These are phyloP conservation scores for Eurystomus glaucurus DNA, from an alignment of 2,797 vertebrate genomes.

Conservation along the genomic window DNA sequence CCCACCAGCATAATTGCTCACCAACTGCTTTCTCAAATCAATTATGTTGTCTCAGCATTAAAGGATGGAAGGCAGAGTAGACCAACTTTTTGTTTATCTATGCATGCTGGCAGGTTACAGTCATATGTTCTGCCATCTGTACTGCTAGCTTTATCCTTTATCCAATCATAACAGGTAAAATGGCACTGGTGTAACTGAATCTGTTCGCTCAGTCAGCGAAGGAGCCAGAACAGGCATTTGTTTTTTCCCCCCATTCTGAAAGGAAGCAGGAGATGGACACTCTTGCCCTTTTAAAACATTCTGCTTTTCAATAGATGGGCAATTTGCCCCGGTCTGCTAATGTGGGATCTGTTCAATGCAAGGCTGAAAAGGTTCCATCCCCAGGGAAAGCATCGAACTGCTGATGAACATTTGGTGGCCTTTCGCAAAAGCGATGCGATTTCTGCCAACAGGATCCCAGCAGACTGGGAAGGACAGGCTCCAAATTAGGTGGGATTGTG, in stretches of 20 bases:
- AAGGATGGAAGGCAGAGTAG: constrained; percentile 50
- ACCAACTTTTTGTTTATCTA: constrained; percentile 72
- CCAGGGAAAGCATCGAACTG: constrained; percentile 66
- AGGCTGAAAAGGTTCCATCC: constrained; percentile 81
- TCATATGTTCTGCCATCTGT: constrained; percentile 75
- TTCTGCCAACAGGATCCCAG: constrained; percentile 74
- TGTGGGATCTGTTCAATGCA: constrained; percentile 71
- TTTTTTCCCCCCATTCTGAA: background rate
- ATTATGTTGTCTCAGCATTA: constrained; percentile 68
- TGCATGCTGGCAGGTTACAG: constrained; percentile 67
- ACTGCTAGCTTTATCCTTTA: constrained; percentile 50
- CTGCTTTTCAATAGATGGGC: constrained; percentile 62
- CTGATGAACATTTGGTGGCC: constrained; percentile 81
- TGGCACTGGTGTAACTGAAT: constrained; percentile 44
- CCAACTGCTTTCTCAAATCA: constrained; percentile 71
- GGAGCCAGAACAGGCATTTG: constrained; percentile 33
- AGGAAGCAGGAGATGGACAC: constrained; percentile 65
- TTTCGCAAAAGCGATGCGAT: constrained; percentile 64
- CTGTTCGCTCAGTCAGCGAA: constrained; percentile 6
- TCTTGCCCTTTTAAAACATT: constrained; percentile 75
- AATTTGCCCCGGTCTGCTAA: constrained; percentile 72
- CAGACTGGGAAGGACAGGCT: constrained; percentile 59
- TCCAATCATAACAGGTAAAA: constrained; percentile 67
- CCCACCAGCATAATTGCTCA: constrained; percentile 50
- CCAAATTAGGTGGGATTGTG: constrained; percentile 71